Evolutionary conservation across 2,888 invertebrate genomes (phyloP).

Genomic region (Troides helena): DNA sequence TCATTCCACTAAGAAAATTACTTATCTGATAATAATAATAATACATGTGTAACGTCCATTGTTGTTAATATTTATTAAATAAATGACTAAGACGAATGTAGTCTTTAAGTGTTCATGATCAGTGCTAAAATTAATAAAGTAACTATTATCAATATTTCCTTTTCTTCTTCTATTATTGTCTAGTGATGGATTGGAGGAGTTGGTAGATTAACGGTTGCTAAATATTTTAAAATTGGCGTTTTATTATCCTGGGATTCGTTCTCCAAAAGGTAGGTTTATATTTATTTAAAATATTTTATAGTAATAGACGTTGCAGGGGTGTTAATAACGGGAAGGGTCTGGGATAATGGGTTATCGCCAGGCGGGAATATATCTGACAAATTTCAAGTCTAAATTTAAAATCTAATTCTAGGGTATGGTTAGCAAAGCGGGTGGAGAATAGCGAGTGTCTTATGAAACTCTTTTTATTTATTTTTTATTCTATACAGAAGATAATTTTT

Average conservation of each 20-base stretch:
- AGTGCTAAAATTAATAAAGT: neutral
- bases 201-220: no score
- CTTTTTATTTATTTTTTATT: no score
- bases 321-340: neutral
- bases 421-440: no score
- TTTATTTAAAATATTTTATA: neutral
- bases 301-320: neutral
- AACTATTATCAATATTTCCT: no score
- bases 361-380: no score
- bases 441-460: no score
- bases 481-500: neutral
- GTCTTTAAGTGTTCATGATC: no score
- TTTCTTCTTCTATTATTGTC: no score
- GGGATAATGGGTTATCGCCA: neutral
- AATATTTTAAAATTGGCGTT: neutral
- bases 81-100: no score
- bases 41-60: neutral
- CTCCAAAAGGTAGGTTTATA: neutral
- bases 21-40: neutral
- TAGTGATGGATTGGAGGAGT: no score
- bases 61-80: neutral
- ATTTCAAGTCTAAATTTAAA: no score
- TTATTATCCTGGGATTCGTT: neutral
- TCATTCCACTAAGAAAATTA: neutral
- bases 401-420: no score